Conservation (phyloP, 2,888 invertebrate genomes). For the Caenorhabditis sinica region DNA sequence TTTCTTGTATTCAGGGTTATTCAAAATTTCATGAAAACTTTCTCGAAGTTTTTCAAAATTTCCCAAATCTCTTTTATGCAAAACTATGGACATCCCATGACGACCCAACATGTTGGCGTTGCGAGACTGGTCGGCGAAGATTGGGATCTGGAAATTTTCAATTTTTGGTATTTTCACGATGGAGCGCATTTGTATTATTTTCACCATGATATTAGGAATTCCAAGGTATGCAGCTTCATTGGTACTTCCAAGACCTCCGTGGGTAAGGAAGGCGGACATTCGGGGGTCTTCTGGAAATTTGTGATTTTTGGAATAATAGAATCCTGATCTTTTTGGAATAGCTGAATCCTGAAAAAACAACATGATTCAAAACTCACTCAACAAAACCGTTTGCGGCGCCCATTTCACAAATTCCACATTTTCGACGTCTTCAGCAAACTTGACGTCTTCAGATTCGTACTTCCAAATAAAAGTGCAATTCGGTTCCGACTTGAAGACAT, state of each 20-base stretch:
- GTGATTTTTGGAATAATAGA: too few relatives aligned
- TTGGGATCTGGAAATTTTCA: constrained; percentile 27
- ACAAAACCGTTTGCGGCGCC: constrained; percentile 24
- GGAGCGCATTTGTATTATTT: background rate
- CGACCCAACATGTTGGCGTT: constrained; percentile 65
- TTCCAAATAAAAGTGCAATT: constrained; percentile 53
- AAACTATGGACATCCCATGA: constrained; percentile 42
- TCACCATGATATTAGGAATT: constrained; percentile 54
- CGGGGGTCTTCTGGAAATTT: constrained; percentile 49
- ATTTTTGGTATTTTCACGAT: background rate
- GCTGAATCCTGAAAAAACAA: too few relatives aligned
- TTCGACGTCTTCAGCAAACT: constrained; percentile 1
- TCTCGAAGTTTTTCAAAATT: constrained; percentile 26
- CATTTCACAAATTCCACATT: constrained; percentile 43
- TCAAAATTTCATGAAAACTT: constrained; percentile 38
- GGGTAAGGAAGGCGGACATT: constrained; percentile 52
- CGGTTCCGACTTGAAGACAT: constrained; percentile 7
- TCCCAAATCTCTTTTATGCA: constrained; percentile 57
- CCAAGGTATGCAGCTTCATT: constrained; percentile 51
- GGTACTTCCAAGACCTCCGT: constrained; percentile 59
- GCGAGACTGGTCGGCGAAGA: constrained; percentile 67
- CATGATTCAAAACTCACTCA: constrained; percentile 19
- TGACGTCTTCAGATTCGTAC: constrained; percentile 22
- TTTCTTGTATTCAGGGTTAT: constrained; percentile 20
- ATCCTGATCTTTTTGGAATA: too few relatives aligned